Base-by-base conservation (phyloP, 2,888 invertebrate genomes). In the Cerastoderma edule region DNA sequence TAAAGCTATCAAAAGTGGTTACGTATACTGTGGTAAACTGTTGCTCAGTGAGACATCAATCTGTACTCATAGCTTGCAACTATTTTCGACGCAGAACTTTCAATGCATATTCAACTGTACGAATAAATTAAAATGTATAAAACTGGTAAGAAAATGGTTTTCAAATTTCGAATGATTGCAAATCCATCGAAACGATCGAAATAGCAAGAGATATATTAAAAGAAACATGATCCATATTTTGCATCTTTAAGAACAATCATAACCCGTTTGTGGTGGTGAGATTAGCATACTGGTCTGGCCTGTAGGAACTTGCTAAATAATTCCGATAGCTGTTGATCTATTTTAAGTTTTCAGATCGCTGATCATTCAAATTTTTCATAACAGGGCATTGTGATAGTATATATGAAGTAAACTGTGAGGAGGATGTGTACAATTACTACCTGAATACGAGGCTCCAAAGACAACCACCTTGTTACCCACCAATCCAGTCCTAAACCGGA, bases 371-470 rank as follows among this genome's bases (percentile, higher is more conserved):
- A 39, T 8, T n/a, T n/a, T n/a, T n/a, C n/a, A 39, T 10, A 16
- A 39, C 39, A 39, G 39, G 10, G 10, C 22, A 16, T 50, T 10
- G 13, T n/a, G 6, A n/a, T 13, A 22, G 50, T n/a, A 6, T n/a
- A 50, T 6, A 6, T n/a, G 53, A 8, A 53, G 10, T 53, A n/a
- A n/a, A n/a, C n/a, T 22, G 10, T 24, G 53, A 24, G n/a, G 24
- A 53, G 24, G n/a, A 16, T 22, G 13, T 22, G 2, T 24, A 13
- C 53, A 22, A 19, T 53, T 10, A 13, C n/a, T 28, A 76, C 76
- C 76, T 27, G 76, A 67, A 39, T 76, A 74, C 16, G 80, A 99
- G 95, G 98, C 98, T 98, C 92, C 96, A 96, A 28, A 94, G 94
- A 24, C 94, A 92, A 0, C 92, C 89, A 69, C 48, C 27, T 54